Evolutionary conservation across 2,113 vertebrate species (phyloP).

Genomic region (Scartelaos histophorus): DNA sequence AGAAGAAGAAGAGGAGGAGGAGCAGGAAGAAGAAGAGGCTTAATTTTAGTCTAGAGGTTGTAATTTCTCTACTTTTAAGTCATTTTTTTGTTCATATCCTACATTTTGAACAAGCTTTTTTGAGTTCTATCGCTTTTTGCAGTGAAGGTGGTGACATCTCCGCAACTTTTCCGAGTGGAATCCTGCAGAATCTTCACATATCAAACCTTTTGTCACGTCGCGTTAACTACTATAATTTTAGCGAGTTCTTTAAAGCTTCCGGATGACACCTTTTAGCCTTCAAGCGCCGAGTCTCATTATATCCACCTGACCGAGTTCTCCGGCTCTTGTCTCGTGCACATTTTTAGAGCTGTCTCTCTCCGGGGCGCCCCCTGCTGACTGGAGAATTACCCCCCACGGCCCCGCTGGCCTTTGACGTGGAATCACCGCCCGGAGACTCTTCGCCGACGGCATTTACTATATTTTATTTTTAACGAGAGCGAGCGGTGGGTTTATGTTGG

Average conservation of each 20-base stretch:
- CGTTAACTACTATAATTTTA: background rate
- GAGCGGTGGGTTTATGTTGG: background rate
- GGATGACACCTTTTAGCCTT: background rate
- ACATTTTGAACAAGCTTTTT: too few species aligned
- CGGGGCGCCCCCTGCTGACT: background rate
- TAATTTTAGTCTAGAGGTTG: too few species aligned
- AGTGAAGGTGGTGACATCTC: too few species aligned
- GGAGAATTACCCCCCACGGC: conserved; percentile 5
- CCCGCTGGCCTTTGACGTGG: conserved; percentile 2
- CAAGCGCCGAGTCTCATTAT: background rate
- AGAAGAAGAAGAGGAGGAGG: too few species aligned
- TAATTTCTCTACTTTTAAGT: too few species aligned
- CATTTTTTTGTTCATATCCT: too few species aligned
- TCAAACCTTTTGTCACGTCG: background rate
- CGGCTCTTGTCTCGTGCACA: background rate
- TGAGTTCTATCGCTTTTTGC: too few species aligned
- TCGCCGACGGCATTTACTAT: background rate
- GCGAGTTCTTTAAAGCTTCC: background rate
- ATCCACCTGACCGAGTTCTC: background rate
- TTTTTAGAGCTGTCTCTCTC: background rate
- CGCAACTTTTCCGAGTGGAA: background rate
- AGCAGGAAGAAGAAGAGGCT: too few species aligned
- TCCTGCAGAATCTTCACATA: background rate
- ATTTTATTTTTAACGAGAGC: conserved; percentile 9
- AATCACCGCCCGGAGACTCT: background rate